Conservation (phyloP, 2,888 invertebrate genomes). For the Stenoptilia bipunctidactyla region DNA sequence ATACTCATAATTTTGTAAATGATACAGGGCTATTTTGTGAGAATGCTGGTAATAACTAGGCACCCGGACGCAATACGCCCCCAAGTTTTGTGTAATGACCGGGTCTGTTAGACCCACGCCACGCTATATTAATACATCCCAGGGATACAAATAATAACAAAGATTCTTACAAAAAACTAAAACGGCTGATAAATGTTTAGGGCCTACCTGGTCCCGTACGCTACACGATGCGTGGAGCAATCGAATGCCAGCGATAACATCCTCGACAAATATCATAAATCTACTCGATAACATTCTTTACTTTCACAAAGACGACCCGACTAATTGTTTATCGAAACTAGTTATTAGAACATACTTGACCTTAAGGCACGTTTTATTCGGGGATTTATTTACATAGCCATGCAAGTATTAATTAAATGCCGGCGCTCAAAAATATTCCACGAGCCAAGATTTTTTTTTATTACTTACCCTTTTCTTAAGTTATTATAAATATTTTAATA, state of each 20-base stretch:
- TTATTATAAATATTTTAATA: not conserved
- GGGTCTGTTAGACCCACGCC: conserved; percentile 54
- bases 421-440: no score
- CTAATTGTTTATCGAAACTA: conserved; percentile 57
- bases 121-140: conserved; percentile 66
- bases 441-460: no score
- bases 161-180: conserved; percentile 59
- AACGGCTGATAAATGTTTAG: conserved; percentile 56
- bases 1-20: conserved; percentile 65
- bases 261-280: conserved; percentile 65
- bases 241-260: conserved; percentile 49
- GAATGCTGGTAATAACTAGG: conserved; percentile 64
- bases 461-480: not conserved
- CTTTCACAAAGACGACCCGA: conserved; percentile 43
- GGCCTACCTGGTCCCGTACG: conserved; percentile 48
- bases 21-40: conserved; percentile 63
- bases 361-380: conserved; percentile 20
- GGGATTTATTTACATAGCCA: not conserved
- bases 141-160: conserved; percentile 61
- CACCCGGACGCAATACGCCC: conserved; percentile 65
- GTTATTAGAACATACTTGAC: conserved; percentile 37
- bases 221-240: conserved; percentile 31
- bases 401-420: not conserved
- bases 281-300: conserved; percentile 55
- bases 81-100: conserved; percentile 63